phyloP scores from a whole-genome alignment of 2,113 vertebrate species.

The Gallinago paraguaiae region DNA sequence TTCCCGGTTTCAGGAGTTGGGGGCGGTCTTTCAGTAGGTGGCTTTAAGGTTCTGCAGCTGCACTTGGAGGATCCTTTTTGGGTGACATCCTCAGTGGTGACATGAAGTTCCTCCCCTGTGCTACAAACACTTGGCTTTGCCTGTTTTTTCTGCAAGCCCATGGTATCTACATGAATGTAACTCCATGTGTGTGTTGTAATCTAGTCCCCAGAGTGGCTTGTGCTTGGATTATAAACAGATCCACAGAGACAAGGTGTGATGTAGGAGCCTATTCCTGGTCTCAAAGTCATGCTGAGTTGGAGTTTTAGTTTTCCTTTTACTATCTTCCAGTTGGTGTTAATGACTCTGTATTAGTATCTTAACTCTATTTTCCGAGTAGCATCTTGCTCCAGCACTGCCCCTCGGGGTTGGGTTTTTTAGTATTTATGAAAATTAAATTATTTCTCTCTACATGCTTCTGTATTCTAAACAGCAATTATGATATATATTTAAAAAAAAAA shows the following conservation, averaged over 20 bases:
- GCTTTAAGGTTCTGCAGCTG: background rate
- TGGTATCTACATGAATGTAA: background rate
- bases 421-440: background rate
- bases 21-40: accelerated
- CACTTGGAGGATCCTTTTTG: background rate
- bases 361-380: background rate
- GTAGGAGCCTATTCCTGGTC: background rate
- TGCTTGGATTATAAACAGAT: background rate
- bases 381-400: background rate
- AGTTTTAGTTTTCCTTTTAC: background rate
- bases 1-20: background rate
- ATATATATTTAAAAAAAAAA: background rate
- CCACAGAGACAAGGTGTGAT: background rate
- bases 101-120: background rate
- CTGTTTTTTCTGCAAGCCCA: background rate
- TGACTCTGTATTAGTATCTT: background rate
- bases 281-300: background rate
- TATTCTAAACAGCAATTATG: background rate
- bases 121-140: background rate
- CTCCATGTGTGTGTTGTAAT: background rate
- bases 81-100: background rate
- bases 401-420: background rate
- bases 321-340: background rate
- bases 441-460: background rate
- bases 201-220: background rate